Evolutionary conservation across 2,113 vertebrate genomes (phyloP), one percentile per base, ranked within the genome.

Genomic region (Corythornis madagascariensis): DNA sequence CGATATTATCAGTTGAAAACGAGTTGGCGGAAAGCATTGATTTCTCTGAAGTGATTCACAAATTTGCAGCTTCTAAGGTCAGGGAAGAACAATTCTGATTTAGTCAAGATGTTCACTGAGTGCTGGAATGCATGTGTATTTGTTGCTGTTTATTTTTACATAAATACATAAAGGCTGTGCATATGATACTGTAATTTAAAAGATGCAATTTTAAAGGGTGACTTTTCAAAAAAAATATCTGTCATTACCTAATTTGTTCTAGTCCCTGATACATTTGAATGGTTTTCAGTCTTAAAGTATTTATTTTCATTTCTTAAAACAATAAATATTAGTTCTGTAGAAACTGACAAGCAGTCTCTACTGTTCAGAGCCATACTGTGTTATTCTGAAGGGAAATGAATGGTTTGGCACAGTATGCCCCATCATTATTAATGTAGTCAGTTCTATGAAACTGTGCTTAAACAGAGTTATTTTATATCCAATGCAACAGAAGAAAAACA

Each of bases 161-260:
- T n/a, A n/a, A n/a, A n/a, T n/a, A n/a, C n/a, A n/a, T n/a, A n/a
- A n/a, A n/a, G n/a, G n/a, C n/a, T n/a, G n/a, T n/a, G n/a, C n/a
- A n/a, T n/a, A n/a, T n/a, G n/a, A n/a, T n/a, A n/a, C n/a, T n/a
- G n/a, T n/a, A 84, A 59, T n/a, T n/a, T 35, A 86, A 75, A 38
- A 6, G 0, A 79, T 33, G 2, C 3, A 1, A 48, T 72, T 75
- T 69, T 40, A 82, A 76, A 73, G 1, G 2, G 56, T 40, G 2
- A n/a, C 1, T 3, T n/a, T 56, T 29, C 4, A 1, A 3, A 11
- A 60, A 33, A n/a, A 22, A 22, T 43, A 14, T 53, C 24, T 47
- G 16, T 59, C 6, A 33, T 4, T 3, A 40, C 4, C 2, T 69
- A 9, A 16, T 48, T 85, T 76, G 2, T 72, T 84, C 6, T 67